Conservation (phyloP, 2,888 invertebrate species). For the Abscondita cerata region DNA sequence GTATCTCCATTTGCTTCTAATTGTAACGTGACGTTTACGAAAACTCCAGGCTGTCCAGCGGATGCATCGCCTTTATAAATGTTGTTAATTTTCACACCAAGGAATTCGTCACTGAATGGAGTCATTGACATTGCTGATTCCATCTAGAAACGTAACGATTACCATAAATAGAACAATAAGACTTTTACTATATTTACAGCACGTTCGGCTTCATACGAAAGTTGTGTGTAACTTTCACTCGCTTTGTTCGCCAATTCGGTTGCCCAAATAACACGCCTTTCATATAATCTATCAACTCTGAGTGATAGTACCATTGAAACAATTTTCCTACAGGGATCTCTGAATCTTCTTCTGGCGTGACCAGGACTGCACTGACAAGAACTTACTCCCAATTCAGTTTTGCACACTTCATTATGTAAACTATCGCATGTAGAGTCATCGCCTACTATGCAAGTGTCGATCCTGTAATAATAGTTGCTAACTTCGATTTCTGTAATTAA, state of each 20-base stretch:
- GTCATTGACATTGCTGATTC: slow-evolving; percentile 94
- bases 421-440: slow-evolving; percentile 90
- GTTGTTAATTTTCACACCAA: slow-evolving; percentile 80
- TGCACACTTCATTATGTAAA: slow-evolving; percentile 86
- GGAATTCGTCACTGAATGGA: slow-evolving; percentile 85
- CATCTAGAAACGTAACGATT: slow-evolving; percentile 68
- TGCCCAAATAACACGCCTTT: slow-evolving; percentile 80
- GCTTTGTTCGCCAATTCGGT: slow-evolving; percentile 75
- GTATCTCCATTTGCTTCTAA: slow-evolving; percentile 80
- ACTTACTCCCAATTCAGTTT: slow-evolving; percentile 86
- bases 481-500: not conserved
- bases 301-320: slow-evolving; percentile 81
- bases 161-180: not conserved
- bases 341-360: slow-evolving; percentile 71
- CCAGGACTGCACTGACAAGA: slow-evolving; percentile 89
- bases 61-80: slow-evolving; percentile 76
- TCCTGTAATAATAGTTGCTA: slow-evolving; percentile 59
- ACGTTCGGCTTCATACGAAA: slow-evolving; percentile 85
- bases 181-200: slow-evolving; percentile 70
- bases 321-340: slow-evolving; percentile 80
- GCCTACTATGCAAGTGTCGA: slow-evolving; percentile 93
- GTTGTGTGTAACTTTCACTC: slow-evolving; percentile 81
- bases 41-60: slow-evolving; percentile 76
- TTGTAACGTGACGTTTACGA: slow-evolving; percentile 84
- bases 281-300: slow-evolving; percentile 83